These are phyloP conservation scores for Phaedon cochleariae DNA, from an alignment of 2,888 invertebrate genomes.

Conservation along the genomic window DNA sequence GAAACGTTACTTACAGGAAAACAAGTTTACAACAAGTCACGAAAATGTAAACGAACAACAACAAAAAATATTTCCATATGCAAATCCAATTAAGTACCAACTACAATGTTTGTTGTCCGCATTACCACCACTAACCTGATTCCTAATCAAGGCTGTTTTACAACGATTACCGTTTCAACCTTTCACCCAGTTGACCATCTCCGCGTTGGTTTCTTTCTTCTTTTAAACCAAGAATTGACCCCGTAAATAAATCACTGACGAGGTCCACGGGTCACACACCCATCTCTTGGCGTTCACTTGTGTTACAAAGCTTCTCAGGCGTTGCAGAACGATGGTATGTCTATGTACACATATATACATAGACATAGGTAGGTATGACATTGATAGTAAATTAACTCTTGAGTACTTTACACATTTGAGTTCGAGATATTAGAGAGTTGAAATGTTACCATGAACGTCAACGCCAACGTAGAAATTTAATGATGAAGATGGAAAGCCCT, in stretches of 20 bases:
- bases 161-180: background rate
- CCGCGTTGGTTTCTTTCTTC: background rate
- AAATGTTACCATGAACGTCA: no score
- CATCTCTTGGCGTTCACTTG: background rate
- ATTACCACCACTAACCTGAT: no score
- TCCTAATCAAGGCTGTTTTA: background rate
- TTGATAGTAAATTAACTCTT: no score
- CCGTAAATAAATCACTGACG: background rate
- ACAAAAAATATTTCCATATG: no score
- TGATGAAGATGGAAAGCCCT: no score
- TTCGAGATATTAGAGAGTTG: no score
- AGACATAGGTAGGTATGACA: no score
- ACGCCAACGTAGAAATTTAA: no score
- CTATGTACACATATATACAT: no score
- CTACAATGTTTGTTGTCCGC: no score
- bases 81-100: background rate
- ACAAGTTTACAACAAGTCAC: background rate
- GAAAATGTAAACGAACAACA: background rate
- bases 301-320: slow-evolving; percentile 1
- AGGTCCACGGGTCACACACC: slow-evolving; percentile 1
- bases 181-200: background rate
- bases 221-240: background rate
- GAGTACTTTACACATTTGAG: no score
- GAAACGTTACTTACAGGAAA: background rate
- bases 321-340: background rate